These are phyloP conservation scores for Drosophila engyochracea DNA, from an alignment of 2,888 invertebrate species.

Conservation along the genomic window DNA sequence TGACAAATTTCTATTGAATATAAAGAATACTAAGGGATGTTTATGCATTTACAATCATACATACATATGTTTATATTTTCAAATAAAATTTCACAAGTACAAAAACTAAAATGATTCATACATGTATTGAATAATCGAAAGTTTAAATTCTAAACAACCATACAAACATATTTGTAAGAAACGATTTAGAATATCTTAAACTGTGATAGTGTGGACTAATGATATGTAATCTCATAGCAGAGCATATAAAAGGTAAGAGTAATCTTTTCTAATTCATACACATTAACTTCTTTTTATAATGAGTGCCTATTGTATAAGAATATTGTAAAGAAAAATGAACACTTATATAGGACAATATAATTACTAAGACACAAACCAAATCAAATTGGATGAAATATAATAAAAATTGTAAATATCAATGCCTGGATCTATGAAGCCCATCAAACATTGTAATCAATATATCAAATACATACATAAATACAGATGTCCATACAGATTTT, in stretches of 20 bases:
- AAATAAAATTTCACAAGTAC: background rate
- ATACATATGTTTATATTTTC: background rate
- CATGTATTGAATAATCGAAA: background rate
- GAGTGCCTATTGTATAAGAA: background rate
- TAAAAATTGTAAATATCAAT: background rate
- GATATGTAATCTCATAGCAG: background rate
- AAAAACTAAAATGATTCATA: background rate
- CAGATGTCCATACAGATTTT: constrained; percentile 39
- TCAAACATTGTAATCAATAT: constrained; percentile 41
- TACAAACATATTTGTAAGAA: background rate
- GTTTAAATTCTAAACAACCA: background rate
- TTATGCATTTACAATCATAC: background rate
- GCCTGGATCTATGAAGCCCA: constrained; percentile 1
- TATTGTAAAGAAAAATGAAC: background rate
- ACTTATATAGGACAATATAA: background rate
- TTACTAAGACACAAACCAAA: background rate
- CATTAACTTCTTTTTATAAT: background rate
- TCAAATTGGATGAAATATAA: background rate
- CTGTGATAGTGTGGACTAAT: background rate
- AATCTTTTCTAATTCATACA: background rate
- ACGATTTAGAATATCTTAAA: background rate
- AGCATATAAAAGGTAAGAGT: background rate
- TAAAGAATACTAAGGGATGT: constrained; percentile 1
- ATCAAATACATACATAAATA: constrained; percentile 10
- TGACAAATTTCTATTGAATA: background rate